Conservation (phyloP, 2,113 vertebrate genomes). For the Catharus fuscescens region DNA sequence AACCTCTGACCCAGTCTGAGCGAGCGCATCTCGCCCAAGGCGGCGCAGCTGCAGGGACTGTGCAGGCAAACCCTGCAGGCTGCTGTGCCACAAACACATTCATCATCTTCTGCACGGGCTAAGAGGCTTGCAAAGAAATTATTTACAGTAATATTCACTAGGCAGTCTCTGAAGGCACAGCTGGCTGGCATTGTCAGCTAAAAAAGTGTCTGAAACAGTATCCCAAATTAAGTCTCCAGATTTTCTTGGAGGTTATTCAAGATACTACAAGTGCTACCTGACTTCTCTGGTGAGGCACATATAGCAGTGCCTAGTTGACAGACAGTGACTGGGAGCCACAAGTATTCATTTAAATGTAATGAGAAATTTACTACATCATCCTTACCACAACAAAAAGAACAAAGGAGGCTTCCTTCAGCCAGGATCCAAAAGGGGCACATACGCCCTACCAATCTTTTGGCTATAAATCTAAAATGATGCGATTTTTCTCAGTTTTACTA, state of each 20-base stretch:
- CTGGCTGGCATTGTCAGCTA: neutral
- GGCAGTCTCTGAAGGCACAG: neutral
- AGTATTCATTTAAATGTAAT: neutral
- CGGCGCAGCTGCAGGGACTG: neutral
- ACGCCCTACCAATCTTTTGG: neutral
- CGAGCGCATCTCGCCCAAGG: neutral
- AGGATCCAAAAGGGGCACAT: neutral
- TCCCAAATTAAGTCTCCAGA: neutral
- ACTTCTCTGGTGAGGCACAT: neutral
- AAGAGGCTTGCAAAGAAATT: neutral
- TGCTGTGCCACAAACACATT: neutral
- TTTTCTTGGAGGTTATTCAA: conserved; percentile 1
- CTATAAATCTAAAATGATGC: neutral
- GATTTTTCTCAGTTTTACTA: neutral
- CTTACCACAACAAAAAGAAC: neutral
- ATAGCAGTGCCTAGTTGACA: neutral
- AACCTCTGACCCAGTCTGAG: conserved; percentile 22
- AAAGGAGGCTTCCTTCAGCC: neutral
- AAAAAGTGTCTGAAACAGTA: conserved; percentile 1
- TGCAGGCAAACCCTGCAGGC: neutral
- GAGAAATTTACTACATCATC: neutral
- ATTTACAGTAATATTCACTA: neutral
- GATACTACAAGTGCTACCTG: neutral
- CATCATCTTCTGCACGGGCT: accelerated
- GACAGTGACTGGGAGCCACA: neutral